Percentiles rank a stretch among this genome's conserved stretches.
phyloP scores from a whole-genome alignment of 2,113 vertebrate species.

The Sebastes fasciatus region DNA sequence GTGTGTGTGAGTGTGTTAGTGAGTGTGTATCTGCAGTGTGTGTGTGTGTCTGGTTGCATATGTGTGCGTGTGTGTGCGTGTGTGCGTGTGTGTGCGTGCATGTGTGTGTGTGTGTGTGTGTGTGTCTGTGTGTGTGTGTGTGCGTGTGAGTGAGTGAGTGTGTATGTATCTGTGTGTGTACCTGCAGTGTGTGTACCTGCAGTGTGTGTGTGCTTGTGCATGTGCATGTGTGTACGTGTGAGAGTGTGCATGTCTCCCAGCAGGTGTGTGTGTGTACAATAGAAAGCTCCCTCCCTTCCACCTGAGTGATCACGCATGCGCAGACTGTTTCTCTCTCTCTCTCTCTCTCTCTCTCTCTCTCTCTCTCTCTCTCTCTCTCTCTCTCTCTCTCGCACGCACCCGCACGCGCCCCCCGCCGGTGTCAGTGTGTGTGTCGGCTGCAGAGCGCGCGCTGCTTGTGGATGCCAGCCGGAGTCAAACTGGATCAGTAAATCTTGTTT shows the following conservation, averaged over 20 bases:
- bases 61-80: not conserved
- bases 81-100: constrained; percentile 7
- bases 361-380: not conserved
- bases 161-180: not conserved
- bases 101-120: no score
- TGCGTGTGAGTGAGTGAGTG: no score
- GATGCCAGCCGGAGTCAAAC: not conserved
- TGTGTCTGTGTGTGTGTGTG: no score
- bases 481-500: not conserved
- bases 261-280: constrained; percentile 25
- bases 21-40: not conserved
- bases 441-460: not conserved
- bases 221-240: constrained; percentile 19
- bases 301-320: constrained; percentile 62
- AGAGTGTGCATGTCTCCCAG: no score
- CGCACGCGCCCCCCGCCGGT: not conserved
- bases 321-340: not conserved
- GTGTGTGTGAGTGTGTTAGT: not conserved
- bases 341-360: not conserved
- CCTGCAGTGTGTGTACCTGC: not conserved
- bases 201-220: not conserved
- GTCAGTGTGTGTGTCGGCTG: not conserved
- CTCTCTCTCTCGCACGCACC: not conserved
- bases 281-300: constrained; percentile 9
- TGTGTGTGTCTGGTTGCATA: not conserved